Evolutionary conservation across 2,888 invertebrate genomes (phyloP).

Genomic region (Prostheceraeus crozeri): DNA sequence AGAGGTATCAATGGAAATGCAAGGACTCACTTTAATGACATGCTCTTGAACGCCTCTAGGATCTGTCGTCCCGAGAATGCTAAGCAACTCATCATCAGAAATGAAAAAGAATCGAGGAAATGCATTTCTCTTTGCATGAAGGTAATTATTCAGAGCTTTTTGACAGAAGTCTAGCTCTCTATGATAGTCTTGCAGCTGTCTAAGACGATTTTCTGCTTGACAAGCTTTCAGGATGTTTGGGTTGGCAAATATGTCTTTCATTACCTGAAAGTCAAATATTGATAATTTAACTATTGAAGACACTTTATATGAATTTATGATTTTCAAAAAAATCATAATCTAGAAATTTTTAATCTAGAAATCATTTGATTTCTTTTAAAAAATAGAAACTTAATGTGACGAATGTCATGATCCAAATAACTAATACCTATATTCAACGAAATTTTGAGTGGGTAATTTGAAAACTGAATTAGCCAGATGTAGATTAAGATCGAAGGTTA

Average conservation of each 20-base stretch:
- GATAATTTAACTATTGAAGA: too few relatives aligned
- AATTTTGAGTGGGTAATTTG: too few relatives aligned
- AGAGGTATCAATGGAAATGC: too few relatives aligned
- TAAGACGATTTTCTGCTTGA: slow-evolving; percentile 29
- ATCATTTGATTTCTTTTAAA: too few relatives aligned
- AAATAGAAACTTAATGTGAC: too few relatives aligned
- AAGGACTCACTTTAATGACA: slow-evolving; percentile 33
- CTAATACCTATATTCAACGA: too few relatives aligned
- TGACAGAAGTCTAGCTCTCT: slow-evolving; percentile 36
- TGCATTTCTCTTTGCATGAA: slow-evolving; percentile 34
- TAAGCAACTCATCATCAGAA: slow-evolving; percentile 38
- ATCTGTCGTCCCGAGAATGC: slow-evolving; percentile 34
- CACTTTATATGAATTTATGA: too few relatives aligned
- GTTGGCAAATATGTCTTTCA: slow-evolving; percentile 31
- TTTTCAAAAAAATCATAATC: too few relatives aligned
- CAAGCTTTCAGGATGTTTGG: slow-evolving; percentile 23
- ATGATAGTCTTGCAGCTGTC: slow-evolving; percentile 30
- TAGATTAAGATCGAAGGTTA: too few relatives aligned
- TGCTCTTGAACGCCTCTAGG: slow-evolving; percentile 36
- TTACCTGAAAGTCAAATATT: slow-evolving; percentile 33
- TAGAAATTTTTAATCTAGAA: too few relatives aligned
- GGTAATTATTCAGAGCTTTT: slow-evolving; percentile 38
- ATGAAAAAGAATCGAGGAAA: slow-evolving; percentile 39
- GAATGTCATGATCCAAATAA: too few relatives aligned
- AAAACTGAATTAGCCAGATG: too few relatives aligned